Conservation (phyloP, 2,113 vertebrate genomes). For the Synchiropus splendidus region DNA sequence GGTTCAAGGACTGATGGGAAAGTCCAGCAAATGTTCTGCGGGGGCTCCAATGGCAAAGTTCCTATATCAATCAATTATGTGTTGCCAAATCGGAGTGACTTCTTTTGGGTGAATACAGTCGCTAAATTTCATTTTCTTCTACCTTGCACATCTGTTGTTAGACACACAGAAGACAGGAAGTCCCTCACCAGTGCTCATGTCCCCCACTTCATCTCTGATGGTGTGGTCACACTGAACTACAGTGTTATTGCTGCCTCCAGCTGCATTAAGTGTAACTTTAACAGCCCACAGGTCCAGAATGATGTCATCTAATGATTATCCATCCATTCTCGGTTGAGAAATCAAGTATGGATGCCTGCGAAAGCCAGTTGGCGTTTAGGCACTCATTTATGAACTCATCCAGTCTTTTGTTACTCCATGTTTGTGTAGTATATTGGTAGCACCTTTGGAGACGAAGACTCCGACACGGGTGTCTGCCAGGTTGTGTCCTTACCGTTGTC, state of each 20-base stretch:
- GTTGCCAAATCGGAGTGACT: slow-evolving; percentile 1
- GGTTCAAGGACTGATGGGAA: slow-evolving; percentile 50
- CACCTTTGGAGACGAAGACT: neutral
- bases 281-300: slow-evolving; percentile 21
- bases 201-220: slow-evolving; percentile 11
- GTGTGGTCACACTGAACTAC: slow-evolving; percentile 5
- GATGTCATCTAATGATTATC: slow-evolving; percentile 22
- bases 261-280: slow-evolving; percentile 26
- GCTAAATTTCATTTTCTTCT: neutral
- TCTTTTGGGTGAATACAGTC: too few relatives aligned
- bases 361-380: slow-evolving; percentile 1
- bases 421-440: too few relatives aligned
- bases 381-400: too few relatives aligned
- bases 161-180: too few relatives aligned
- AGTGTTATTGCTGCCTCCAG: slow-evolving; percentile 13
- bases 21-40: slow-evolving; percentile 30
- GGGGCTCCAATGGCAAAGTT: slow-evolving; percentile 10
- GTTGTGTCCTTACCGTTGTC: slow-evolving; percentile 33
- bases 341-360: slow-evolving; percentile 15
- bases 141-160: neutral
- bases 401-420: too few relatives aligned
- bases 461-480: slow-evolving; percentile 31
- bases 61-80: neutral
- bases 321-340: slow-evolving; percentile 15
- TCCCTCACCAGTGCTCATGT: slow-evolving; percentile 20